These are phyloP conservation scores for Acholoe squamosa DNA, from an alignment of 2,888 invertebrate genomes.

Conservation along the genomic window DNA sequence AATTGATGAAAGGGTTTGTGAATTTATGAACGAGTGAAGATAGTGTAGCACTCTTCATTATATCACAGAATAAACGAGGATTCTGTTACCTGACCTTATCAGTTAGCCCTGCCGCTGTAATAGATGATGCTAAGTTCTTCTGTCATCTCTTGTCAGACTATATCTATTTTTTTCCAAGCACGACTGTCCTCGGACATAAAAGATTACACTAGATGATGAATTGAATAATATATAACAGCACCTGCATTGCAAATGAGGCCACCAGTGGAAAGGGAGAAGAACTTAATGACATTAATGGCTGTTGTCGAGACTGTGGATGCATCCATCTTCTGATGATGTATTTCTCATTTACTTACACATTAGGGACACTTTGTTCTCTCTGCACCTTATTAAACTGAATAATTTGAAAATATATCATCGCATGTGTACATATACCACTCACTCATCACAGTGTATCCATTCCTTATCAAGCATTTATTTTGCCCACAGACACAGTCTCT, in stretches of 20 bases:
- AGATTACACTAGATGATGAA: background rate
- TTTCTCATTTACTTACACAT: background rate
- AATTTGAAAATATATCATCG: too few species aligned
- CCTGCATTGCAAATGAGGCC: constrained; percentile 16
- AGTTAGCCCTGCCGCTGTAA: background rate
- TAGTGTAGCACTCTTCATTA: too few species aligned
- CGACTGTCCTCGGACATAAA: background rate
- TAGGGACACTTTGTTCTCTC: background rate
- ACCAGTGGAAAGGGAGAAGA: background rate
- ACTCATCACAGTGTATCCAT: too few species aligned
- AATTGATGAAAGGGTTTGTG: too few species aligned
- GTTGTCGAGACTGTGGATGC: background rate
- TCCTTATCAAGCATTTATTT: too few species aligned
- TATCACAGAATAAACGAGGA: too few species aligned
- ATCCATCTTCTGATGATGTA: background rate
- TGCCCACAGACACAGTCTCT: too few species aligned
- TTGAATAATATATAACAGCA: constrained; percentile 11
- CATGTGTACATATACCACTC: too few species aligned
- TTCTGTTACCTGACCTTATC: background rate
- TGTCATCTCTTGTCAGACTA: background rate
- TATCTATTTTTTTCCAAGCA: background rate
- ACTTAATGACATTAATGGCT: constrained; percentile 28
- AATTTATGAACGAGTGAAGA: too few species aligned
- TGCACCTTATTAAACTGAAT: too few species aligned
- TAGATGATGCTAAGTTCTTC: background rate